phyloP scores from a whole-genome alignment of 2,113 vertebrate species.

The Falcunculus frontatus region DNA sequence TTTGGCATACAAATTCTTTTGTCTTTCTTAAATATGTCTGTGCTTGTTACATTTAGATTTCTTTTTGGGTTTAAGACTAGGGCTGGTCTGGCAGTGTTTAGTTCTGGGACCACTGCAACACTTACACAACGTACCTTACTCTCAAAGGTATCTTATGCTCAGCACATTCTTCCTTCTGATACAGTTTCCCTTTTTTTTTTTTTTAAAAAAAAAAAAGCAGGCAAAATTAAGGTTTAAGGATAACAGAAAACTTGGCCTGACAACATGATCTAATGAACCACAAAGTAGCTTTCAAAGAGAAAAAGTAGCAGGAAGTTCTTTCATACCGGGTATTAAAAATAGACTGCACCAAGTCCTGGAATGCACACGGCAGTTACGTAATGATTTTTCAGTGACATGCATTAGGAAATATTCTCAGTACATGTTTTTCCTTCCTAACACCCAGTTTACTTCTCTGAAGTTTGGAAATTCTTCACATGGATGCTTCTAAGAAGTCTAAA shows the following conservation, averaged over 20 bases:
- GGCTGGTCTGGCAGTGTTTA: background rate
- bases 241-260: background rate
- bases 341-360: conserved; percentile 49
- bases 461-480: background rate
- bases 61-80: background rate
- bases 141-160: background rate
- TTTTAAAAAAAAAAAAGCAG: background rate
- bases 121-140: background rate
- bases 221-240: background rate
- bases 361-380: conserved; percentile 33
- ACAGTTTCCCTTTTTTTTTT: background rate
- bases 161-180: background rate
- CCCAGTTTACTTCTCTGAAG: background rate
- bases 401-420: conserved; percentile 38
- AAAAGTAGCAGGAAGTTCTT: conserved; percentile 62
- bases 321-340: conserved; percentile 57
- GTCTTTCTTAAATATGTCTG: background rate
- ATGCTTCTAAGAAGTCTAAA: conserved; percentile 32
- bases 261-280: background rate
- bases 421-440: conserved; percentile 17
- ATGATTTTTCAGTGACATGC: conserved; percentile 32
- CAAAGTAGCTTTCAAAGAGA: conserved; percentile 33
- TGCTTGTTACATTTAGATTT: background rate
- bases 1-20: background rate
- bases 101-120: background rate